Conservation (phyloP, 1,140 invertebrate species). For the Panagrolaimus sp. region DNA sequence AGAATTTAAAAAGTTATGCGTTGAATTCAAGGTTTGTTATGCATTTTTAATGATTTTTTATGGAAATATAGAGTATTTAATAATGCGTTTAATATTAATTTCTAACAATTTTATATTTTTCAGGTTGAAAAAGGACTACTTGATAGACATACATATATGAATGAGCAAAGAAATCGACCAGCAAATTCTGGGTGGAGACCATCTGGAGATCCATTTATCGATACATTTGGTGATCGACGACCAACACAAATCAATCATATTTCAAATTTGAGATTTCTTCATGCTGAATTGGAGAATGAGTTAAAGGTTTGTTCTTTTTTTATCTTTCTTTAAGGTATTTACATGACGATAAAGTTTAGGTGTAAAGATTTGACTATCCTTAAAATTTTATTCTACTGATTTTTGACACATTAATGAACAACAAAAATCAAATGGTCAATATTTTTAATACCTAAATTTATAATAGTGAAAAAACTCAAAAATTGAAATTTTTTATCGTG, state of each 20-base stretch:
- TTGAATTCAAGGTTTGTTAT: conserved; percentile 7
- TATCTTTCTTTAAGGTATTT: background rate
- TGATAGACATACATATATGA: background rate
- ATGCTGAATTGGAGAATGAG: background rate
- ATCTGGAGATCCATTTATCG: background rate
- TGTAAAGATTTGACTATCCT: no score
- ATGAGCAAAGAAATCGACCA: background rate
- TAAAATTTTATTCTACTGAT: no score
- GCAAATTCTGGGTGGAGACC: background rate
- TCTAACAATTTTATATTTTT: no score
- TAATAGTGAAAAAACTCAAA: no score
- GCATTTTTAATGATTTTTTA: background rate
- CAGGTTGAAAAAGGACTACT: no score
- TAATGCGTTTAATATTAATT: no score
- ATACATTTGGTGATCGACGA: conserved; percentile 3
- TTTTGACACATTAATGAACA: no score
- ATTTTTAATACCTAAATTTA: no score
- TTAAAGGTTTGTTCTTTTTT: conserved; percentile 8
- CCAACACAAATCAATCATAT: background rate
- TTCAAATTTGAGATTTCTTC: background rate
- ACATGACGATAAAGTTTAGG: background rate
- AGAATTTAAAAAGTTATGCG: background rate
- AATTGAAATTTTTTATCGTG: no score
- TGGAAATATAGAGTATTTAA: no score
- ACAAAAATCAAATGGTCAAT: no score